These are phyloP conservation scores for Netelia melanura DNA, from an alignment of 2,888 invertebrate species.

Conservation along the genomic window DNA sequence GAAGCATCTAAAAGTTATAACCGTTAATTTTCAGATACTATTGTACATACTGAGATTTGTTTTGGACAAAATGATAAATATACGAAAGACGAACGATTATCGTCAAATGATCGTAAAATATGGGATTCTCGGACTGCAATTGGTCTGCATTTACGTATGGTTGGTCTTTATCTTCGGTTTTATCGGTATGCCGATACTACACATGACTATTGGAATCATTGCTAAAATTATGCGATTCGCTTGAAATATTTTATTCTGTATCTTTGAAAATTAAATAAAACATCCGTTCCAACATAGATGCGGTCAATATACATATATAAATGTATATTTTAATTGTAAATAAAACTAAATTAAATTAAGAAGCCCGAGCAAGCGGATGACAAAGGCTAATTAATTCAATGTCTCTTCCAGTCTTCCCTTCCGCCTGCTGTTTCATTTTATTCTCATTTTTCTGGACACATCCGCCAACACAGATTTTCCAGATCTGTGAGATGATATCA, in stretches of 20 bases:
- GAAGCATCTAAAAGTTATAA: slow-evolving; percentile 16
- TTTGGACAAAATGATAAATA: slow-evolving; percentile 79
- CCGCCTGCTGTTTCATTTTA: background rate
- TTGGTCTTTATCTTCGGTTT: slow-evolving; percentile 79
- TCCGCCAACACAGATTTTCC: slow-evolving; percentile 44
- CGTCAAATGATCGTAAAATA: slow-evolving; percentile 77
- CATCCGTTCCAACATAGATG: background rate
- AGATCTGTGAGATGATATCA: slow-evolving; percentile 32
- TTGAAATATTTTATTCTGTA: slow-evolving; percentile 63
- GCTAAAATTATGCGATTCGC: slow-evolving; percentile 77
- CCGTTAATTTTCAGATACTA: slow-evolving; percentile 73
- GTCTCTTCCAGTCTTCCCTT: background rate
- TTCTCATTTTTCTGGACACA: slow-evolving; percentile 7
- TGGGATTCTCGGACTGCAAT: slow-evolving; percentile 76
- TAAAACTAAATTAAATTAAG: slow-evolving; percentile 1
- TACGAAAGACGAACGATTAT: slow-evolving; percentile 74
- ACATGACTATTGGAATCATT: slow-evolving; percentile 76
- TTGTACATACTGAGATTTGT: slow-evolving; percentile 79
- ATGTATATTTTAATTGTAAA: background rate
- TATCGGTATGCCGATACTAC: slow-evolving; percentile 79
- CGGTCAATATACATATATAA: background rate
- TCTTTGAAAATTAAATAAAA: slow-evolving; percentile 37
- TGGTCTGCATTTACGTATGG: slow-evolving; percentile 78
- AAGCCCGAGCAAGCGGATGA: slow-evolving; percentile 32
- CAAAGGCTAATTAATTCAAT: background rate